phyloP scores from a whole-genome alignment of 2,113 vertebrate species.

The Asarcornis scutulata region DNA sequence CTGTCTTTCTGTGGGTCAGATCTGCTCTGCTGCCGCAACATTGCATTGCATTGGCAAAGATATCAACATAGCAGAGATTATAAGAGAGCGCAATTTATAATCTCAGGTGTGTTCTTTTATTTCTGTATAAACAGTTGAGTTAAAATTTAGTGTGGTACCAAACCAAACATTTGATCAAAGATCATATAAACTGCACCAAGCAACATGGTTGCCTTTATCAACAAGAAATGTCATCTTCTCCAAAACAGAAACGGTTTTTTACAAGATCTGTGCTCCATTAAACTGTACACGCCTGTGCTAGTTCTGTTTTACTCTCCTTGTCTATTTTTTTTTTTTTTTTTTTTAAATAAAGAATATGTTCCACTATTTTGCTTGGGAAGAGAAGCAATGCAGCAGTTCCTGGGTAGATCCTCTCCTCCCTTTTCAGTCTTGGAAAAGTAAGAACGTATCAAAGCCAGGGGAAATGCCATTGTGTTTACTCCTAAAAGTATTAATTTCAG shows the following conservation, averaged over 20 bases:
- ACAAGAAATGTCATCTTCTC: conserved; percentile 42
- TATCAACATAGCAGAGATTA: not conserved
- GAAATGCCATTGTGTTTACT: conserved; percentile 46
- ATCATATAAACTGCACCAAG: conserved; percentile 42
- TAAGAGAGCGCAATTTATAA: not conserved
- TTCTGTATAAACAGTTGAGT: conserved; percentile 41
- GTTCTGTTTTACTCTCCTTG: not conserved
- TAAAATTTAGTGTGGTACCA: conserved; percentile 22
- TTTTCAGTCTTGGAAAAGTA: conserved; percentile 42
- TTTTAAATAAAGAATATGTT: not conserved
- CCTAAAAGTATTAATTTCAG: conserved; percentile 25
- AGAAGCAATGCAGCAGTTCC: not conserved
- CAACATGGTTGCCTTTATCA: conserved; percentile 23
- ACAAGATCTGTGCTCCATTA: conserved; percentile 15
- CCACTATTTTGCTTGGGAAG: conserved; percentile 46
- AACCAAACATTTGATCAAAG: conserved; percentile 41
- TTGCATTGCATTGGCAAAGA: not conserved
- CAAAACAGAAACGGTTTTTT: conserved; percentile 38
- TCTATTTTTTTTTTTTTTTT: not conserved
- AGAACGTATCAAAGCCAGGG: conserved; percentile 31
- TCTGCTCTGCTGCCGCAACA: not conserved
- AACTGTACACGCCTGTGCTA: not conserved
- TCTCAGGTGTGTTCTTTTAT: not conserved
- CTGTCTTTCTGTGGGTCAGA: not conserved
- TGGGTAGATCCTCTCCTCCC: not conserved